Percentiles rank a stretch among this genome's conserved stretches.
Conservation (phyloP, 2,888 invertebrate genomes). For the Pilophorus perplexus region DNA sequence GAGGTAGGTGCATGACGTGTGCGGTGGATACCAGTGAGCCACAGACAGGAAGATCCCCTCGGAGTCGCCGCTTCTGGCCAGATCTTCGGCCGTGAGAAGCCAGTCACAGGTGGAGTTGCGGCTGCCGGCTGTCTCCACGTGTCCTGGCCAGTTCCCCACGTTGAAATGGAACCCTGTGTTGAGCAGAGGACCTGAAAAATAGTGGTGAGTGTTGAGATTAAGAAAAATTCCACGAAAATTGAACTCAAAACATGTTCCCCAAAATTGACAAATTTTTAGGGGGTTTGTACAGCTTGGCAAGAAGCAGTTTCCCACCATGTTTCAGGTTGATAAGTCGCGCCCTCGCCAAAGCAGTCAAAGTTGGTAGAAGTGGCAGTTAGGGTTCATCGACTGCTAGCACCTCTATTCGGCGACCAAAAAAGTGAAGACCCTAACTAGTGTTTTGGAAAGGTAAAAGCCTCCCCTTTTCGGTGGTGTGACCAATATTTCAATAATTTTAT, state of each 20-base stretch:
- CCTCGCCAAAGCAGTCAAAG: too few species aligned
- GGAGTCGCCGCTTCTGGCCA: conserved; percentile 73
- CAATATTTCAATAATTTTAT: too few species aligned
- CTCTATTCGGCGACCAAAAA: too few species aligned
- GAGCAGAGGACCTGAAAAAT: conserved; percentile 68
- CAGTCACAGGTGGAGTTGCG: conserved; percentile 85
- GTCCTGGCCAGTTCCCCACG: conserved; percentile 91
- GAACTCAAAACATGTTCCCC: neutral
- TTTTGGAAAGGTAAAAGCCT: too few species aligned
- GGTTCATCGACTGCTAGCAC: too few species aligned
- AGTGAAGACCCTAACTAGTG: too few species aligned
- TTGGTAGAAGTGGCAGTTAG: too few species aligned
- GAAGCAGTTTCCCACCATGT: too few species aligned
- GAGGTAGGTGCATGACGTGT: conserved; percentile 86
- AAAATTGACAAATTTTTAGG: neutral
- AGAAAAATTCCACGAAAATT: neutral
- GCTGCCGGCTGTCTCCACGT: conserved; percentile 81
- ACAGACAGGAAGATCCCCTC: conserved; percentile 89
- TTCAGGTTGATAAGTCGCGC: too few species aligned
- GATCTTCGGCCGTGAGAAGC: conserved; percentile 77
- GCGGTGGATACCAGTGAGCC: conserved; percentile 91
- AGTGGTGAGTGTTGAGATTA: too few species aligned
- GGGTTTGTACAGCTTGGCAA: too few species aligned
- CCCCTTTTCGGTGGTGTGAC: too few species aligned
- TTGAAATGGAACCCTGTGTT: conserved; percentile 94